Evolutionary conservation across 2,888 invertebrate species (phyloP), one percentile per base, ranked within the genome.

Genomic region (Panorpa germanica): DNA sequence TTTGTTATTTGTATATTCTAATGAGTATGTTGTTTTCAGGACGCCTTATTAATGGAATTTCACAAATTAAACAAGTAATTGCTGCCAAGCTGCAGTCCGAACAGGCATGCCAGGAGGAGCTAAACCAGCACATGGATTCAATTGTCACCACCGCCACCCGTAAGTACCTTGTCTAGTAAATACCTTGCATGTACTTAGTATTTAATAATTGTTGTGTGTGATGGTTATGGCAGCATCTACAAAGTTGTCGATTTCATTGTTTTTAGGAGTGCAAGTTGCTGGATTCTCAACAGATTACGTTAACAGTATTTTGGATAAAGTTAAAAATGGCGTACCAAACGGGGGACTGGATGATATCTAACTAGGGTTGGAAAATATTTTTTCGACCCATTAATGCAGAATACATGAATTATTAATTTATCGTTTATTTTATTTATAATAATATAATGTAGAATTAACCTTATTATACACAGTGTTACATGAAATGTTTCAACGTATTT

Each of bases 211-310:
- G n/a, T n/a, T n/a, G n/a, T n/a, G n/a, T n/a, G n/a, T n/a, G n/a
- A n/a, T n/a, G n/a, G n/a, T n/a, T 12, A 20, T 12, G 14, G 19
- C 5, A 28, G 12, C 4, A 17, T 17, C 18, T n/a, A 10, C 5
- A 17, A n/a, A 7, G 5, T 9, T 19, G 19, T 19, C 19, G 6
- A 7, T 19, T 38, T 36, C 34, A 28, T 41, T 41, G 26, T 32
- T 61, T 69, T 32, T 65, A 81, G 90, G 77, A 57, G 57, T 77
- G 30, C 75, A 72, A 62, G 82, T 93, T 48, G 93, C 88, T 29
- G 91, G 86, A 30, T 70, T 77, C 43, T 80, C 90, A 27, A 86
- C 91, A 8, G 91, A 91, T 43, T 93, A 81, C 54, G 93, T 95
- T 22, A 93, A 93, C 53, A 74, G 71, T 56, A 74, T 93, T 34